Base-by-base conservation (phyloP, 2,113 vertebrate genomes). In the Microcebus ravelobensis region DNA sequence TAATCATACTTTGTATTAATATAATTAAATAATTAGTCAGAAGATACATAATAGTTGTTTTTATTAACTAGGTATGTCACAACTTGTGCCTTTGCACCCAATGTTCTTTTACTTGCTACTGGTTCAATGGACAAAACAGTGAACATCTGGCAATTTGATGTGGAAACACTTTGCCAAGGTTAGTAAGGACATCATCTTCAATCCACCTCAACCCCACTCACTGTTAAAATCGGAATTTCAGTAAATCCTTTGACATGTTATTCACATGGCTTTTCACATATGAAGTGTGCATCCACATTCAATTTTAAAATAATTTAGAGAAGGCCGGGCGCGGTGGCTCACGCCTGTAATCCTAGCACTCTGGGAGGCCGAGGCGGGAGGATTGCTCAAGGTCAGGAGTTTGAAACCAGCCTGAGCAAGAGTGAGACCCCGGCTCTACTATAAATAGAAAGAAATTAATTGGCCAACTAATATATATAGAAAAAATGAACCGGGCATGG, bases 51-150 rank as follows among this genome's bases (percentile, higher is more conserved):
- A 96, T 14, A 17, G 21, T 71, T 97, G 5, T 55, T 94, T 98
- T 96, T 95, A n/a, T 98, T 97, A 97, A 87, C 70, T 97, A 99
- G 99, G 86, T 99, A 99, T 23, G 99, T 99, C 97, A 99, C 99
- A 23, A 98, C 99, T 2, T 99, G 99, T 95, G 99, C 99, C 88
- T 99, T 99, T 97, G 99, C 99, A 96, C 99, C 99, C 36, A 89
- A 7, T 93, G 92, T 97, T 89, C 98, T 98, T 39, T 98, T 99
- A 97, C 99, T 99, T 76, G 99, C 99, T 83, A 99, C 99, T 13
- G 99, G 99, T 88, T 99, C 99, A 63, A 99, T 99, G 99, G 99
- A 99, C 98, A 99, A 99, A 98, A 99, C 98, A 2, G 99, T 99
- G 86, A 99, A 98, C 11, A 97, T 99, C 93, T 99, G 99, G 99